Base-by-base conservation (phyloP, 2,888 invertebrate genomes). In the Prosapia bicincta region DNA sequence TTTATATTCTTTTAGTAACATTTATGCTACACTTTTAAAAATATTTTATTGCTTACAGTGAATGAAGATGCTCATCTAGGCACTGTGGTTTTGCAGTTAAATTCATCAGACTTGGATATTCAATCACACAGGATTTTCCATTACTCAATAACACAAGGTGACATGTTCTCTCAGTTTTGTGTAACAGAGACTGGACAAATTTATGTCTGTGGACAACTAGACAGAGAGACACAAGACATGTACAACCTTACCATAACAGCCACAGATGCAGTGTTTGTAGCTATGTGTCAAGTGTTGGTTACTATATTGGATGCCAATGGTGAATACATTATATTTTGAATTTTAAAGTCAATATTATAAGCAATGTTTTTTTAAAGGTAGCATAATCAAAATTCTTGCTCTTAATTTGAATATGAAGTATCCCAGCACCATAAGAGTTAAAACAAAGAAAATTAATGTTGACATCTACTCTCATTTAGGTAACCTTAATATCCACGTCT, bases 301-400 rank as follows among this genome's bases (percentile, higher is more conserved):
- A 26, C 54, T 20, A 67, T 74, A 26, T 43, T 69, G 26, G 74
- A 74, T 20, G 74, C 69, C 1, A 74, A 74, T 15, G 69, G 74
- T 30, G 9, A n/a, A n/a, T n/a, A n/a, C n/a, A n/a, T n/a, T n/a
- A n/a, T n/a, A n/a, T n/a, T n/a, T n/a, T n/a, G n/a, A n/a, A n/a
- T n/a, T n/a, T n/a, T n/a, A n/a, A n/a, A n/a, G n/a, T n/a, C n/a
- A n/a, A n/a, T n/a, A n/a, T n/a, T n/a, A n/a, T n/a, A n/a, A n/a
- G n/a, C n/a, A n/a, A n/a, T n/a, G n/a, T n/a, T n/a, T n/a, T n/a
- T n/a, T n/a, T n/a, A n/a, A n/a, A n/a, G n/a, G n/a, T n/a, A n/a
- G n/a, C n/a, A n/a, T n/a, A n/a, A n/a, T n/a, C n/a, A n/a, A n/a
- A n/a, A n/a, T n/a, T n/a, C n/a, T n/a, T n/a, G n/a, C n/a, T n/a